These are phyloP conservation scores for Simalia tracyae DNA, from an alignment of 2,797 vertebrate genomes.

Conservation along the genomic window DNA sequence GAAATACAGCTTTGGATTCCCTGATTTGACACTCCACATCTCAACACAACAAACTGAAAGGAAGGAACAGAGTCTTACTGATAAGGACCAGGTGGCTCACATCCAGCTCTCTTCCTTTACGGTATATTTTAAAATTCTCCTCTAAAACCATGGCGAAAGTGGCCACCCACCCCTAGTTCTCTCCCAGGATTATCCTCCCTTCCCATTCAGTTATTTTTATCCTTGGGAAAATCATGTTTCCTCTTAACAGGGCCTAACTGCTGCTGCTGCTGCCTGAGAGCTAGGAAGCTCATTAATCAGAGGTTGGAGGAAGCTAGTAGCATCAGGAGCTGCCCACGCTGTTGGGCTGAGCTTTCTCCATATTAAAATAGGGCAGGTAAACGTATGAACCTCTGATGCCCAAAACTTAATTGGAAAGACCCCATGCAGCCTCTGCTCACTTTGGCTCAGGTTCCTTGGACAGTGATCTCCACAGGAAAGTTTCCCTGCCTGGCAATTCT, in stretches of 20 bases:
- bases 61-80: background rate
- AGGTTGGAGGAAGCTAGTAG: background rate
- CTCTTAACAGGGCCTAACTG: slow-evolving; percentile 6
- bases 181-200: background rate
- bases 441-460: background rate
- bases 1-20: background rate
- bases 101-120: background rate
- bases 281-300: slow-evolving; percentile 20
- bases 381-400: background rate
- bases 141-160: background rate
- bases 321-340: background rate
- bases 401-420: background rate
- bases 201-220: slow-evolving; percentile 18
- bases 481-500: background rate
- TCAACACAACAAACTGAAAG: background rate
- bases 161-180: background rate
- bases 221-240: slow-evolving; percentile 26
- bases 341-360: background rate
- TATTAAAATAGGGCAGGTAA: background rate
- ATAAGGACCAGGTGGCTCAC: background rate
- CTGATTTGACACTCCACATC: background rate
- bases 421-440: background rate
- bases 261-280: background rate
- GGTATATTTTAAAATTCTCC: background rate
- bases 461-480: background rate